These are phyloP conservation scores for Serrognathus titanus DNA, from an alignment of 2,888 invertebrate species.

Conservation along the genomic window DNA sequence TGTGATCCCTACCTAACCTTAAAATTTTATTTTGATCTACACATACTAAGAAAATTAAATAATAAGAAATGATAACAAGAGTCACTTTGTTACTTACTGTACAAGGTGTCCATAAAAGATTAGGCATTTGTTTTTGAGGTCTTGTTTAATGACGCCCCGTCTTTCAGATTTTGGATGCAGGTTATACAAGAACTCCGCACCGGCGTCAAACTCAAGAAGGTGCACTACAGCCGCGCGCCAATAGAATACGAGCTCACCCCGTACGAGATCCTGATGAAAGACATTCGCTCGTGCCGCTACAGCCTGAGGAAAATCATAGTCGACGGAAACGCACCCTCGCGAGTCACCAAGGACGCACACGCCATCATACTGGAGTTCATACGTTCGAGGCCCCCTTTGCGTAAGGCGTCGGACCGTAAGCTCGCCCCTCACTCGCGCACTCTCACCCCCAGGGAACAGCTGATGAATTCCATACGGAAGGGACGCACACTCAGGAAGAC, in stretches of 20 bases:
- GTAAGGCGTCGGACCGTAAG: constrained; percentile 84
- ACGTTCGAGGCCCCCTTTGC: constrained; percentile 88
- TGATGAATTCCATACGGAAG: constrained; percentile 82
- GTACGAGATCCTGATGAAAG: constrained; percentile 95
- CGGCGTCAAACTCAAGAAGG: constrained; percentile 91
- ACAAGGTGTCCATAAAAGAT: neutral
- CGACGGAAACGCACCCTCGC: constrained; percentile 73
- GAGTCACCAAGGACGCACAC: constrained; percentile 92
- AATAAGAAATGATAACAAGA: too few species aligned
- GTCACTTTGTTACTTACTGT: too few species aligned
- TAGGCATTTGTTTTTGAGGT: neutral
- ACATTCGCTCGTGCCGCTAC: constrained; percentile 86
- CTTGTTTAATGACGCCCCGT: too few species aligned
- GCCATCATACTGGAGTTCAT: constrained; percentile 96
- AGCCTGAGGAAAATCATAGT: constrained; percentile 82
- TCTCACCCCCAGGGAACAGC: constrained; percentile 76
- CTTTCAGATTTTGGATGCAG: constrained; percentile 81
- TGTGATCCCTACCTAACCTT: too few species aligned
- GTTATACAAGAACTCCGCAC: constrained; percentile 88
- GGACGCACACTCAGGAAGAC: constrained; percentile 61
- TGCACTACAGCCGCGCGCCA: constrained; percentile 70
- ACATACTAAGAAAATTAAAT: too few species aligned
- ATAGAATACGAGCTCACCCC: constrained; percentile 93
- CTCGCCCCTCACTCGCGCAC: constrained; percentile 64
- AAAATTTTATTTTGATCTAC: too few species aligned